Evolutionary conservation across 2,797 vertebrate species (phyloP).

Genomic region (Artibeus jamaicensis): DNA sequence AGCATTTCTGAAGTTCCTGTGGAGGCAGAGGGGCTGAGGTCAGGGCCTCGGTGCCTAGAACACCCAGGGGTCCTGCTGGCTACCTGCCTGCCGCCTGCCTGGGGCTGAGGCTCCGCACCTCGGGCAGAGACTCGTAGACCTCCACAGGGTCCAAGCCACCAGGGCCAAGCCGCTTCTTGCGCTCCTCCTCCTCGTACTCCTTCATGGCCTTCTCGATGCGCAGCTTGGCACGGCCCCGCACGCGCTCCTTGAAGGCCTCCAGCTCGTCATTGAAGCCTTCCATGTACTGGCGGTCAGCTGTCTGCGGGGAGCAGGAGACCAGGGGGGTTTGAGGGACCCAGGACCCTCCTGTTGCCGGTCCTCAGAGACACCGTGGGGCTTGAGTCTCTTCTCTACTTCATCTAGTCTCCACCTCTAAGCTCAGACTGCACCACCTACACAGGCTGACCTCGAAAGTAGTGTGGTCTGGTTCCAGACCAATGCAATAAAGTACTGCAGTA

Average conservation of each 20-base stretch:
- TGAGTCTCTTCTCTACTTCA: not conserved
- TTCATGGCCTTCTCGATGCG: constrained; percentile 91
- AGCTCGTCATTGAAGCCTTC: constrained; percentile 90
- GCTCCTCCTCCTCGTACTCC: constrained; percentile 90
- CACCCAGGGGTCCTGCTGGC: fast-evolving
- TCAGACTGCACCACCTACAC: not conserved
- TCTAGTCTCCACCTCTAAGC: not conserved
- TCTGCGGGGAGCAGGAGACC: constrained; percentile 76
- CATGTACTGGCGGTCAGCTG: constrained; percentile 89
- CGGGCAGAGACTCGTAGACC: constrained; percentile 89
- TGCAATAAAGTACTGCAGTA: not conserved
- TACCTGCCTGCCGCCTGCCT: not conserved
- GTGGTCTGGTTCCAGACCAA: not conserved
- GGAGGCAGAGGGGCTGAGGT: not conserved
- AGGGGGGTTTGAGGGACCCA: not conserved
- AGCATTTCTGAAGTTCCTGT: constrained; percentile 92
- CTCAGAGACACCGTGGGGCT: not conserved
- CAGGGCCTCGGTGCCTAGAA: not conserved
- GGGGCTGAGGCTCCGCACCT: constrained; percentile 73
- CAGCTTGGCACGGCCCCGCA: constrained; percentile 86
- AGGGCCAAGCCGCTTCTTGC: constrained; percentile 90
- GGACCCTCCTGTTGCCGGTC: not conserved
- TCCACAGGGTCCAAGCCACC: constrained; percentile 92
- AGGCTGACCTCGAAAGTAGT: not conserved
- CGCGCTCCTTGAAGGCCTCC: constrained; percentile 89